Percentiles rank a stretch among this genome's conserved stretches.
phyloP scores from a whole-genome alignment of 2,888 invertebrate species.

The Eueremaeus valkanovi region DNA sequence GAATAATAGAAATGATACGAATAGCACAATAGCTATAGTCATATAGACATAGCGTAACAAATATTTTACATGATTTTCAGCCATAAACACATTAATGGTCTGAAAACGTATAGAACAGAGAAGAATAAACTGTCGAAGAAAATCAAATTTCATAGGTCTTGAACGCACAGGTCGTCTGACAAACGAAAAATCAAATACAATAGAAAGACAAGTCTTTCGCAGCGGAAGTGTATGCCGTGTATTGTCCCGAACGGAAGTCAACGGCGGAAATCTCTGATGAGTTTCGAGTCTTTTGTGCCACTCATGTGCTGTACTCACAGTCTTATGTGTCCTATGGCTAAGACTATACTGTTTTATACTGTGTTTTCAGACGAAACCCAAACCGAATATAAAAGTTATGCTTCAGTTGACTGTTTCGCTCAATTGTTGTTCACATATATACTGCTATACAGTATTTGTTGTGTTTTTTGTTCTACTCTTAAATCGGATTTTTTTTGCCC shows the following conservation, averaged over 20 bases:
- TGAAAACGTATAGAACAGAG: too few relatives aligned
- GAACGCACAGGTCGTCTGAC: too few relatives aligned
- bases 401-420: not conserved
- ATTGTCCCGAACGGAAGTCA: conserved; percentile 26
- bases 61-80: not conserved
- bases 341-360: too few relatives aligned
- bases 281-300: conserved; percentile 23
- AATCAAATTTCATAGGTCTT: too few relatives aligned
- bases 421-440: not conserved
- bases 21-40: too few relatives aligned
- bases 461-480: not conserved
- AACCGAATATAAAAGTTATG: too few relatives aligned
- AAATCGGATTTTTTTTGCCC: not conserved
- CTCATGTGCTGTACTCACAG: not conserved
- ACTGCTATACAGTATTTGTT: not conserved
- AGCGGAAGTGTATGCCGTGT: conserved; percentile 21
- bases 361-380: too few relatives aligned
- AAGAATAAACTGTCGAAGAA: too few relatives aligned
- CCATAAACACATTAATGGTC: not conserved
- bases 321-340: not conserved
- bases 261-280: conserved; percentile 21
- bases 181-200: not conserved
- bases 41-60: not conserved
- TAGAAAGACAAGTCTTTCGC: not conserved
- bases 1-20: too few relatives aligned